Conservation (phyloP, 2,113 vertebrate genomes). For the Vulpes ferrilata region DNA sequence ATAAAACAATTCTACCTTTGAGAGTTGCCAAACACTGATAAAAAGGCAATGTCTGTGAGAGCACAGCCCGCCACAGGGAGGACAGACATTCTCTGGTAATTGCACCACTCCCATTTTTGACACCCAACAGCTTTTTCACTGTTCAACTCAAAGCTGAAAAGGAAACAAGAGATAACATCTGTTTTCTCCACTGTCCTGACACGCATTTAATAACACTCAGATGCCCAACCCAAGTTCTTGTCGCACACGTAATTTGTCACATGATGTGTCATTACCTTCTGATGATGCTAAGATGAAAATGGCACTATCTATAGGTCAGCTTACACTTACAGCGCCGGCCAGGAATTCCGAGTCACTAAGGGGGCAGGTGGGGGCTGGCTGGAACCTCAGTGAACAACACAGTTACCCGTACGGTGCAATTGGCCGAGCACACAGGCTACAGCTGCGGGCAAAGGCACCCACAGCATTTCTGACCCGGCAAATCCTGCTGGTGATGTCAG, state of each 20-base stretch:
- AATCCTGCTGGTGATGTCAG: conserved; percentile 61
- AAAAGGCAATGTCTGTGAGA: neutral
- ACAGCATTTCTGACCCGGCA: conserved; percentile 44
- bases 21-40: conserved; percentile 36
- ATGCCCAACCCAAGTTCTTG: rapidly evolving
- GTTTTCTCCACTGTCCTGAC: neutral
- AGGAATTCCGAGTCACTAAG: neutral
- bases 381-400: neutral
- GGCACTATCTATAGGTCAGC: neutral
- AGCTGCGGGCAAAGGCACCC: conserved; percentile 53
- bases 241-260: neutral
- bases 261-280: neutral
- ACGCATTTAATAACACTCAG: neutral
- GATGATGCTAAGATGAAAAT: neutral
- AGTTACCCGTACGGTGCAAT: neutral
- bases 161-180: conserved; percentile 27
- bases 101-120: conserved; percentile 28
- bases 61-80: neutral
- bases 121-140: neutral
- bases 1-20: conserved; percentile 55
- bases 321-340: neutral
- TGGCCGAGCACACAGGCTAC: neutral
- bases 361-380: no score
- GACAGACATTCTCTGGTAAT: conserved; percentile 34
- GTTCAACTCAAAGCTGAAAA: conserved; percentile 12